Percentiles rank a stretch among this genome's conserved stretches.
Conservation (phyloP, 2,113 vertebrate species). For the Datnioides undecimradiatus region DNA sequence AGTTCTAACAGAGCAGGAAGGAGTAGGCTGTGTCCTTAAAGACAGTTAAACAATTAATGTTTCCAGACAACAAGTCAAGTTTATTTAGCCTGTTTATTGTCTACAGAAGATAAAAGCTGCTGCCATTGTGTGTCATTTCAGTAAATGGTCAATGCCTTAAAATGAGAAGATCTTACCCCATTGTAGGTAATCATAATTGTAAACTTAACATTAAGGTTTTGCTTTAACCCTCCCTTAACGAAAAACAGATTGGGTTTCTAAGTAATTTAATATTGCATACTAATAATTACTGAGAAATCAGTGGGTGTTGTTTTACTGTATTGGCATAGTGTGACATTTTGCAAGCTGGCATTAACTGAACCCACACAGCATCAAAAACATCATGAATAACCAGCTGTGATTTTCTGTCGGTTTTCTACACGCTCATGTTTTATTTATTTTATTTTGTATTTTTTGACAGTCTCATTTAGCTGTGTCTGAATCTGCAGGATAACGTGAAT, state of each 20-base stretch:
- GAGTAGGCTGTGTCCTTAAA: not conserved
- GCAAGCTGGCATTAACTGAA: not conserved
- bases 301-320: not conserved
- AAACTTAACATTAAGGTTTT: not conserved
- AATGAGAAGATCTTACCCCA: too few species aligned
- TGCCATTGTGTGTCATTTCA: not conserved
- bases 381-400: not conserved
- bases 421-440: too few species aligned
- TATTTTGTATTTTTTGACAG: not conserved
- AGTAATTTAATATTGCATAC: not conserved
- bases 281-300: not conserved
- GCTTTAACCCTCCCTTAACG: not conserved
- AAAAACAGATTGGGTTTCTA: not conserved
- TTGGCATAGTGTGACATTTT: not conserved
- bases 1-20: not conserved
- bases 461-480: slow-evolving; percentile 40
- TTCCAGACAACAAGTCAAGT: not conserved
- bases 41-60: not conserved
- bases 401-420: not conserved
- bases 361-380: not conserved
- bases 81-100: not conserved
- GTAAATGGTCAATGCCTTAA: not conserved
- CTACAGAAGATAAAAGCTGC: not conserved
- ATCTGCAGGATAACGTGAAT: slow-evolving; percentile 94
- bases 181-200: too few species aligned